Percentiles rank a stretch among this genome's conserved stretches.
Conservation (phyloP, 2,113 vertebrate species). For the Chaenocephalus aceratus region DNA sequence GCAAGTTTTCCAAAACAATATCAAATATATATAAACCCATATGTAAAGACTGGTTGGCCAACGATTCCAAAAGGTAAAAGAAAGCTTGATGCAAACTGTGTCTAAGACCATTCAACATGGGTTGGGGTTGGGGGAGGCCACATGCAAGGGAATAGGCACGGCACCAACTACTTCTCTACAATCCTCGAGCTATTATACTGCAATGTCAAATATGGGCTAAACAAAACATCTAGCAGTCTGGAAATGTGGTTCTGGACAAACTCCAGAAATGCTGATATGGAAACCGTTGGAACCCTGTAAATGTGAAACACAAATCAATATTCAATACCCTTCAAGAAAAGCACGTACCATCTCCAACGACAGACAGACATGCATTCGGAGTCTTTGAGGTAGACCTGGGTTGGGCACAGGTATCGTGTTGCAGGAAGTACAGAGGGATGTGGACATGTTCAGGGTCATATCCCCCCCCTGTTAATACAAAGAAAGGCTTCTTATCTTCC, state of each 20-base stretch:
- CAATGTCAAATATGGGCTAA: neutral
- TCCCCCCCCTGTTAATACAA: no score
- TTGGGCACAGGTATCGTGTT: neutral
- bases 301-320: neutral
- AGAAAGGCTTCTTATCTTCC: neutral
- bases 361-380: no score
- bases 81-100: neutral
- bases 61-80: neutral
- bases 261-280: neutral
- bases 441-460: neutral
- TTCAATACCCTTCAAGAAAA: no score
- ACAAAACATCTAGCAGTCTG: neutral
- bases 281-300: neutral
- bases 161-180: neutral
- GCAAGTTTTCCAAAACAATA: neutral
- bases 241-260: neutral
- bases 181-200: neutral
- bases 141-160: neutral
- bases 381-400: no score
- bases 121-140: neutral
- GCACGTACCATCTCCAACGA: no score
- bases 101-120: neutral
- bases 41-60: neutral
- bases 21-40: neutral
- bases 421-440: neutral